These are phyloP conservation scores for Melanerpes formicivorus DNA, from an alignment of 2,113 vertebrate species.

Conservation along the genomic window DNA sequence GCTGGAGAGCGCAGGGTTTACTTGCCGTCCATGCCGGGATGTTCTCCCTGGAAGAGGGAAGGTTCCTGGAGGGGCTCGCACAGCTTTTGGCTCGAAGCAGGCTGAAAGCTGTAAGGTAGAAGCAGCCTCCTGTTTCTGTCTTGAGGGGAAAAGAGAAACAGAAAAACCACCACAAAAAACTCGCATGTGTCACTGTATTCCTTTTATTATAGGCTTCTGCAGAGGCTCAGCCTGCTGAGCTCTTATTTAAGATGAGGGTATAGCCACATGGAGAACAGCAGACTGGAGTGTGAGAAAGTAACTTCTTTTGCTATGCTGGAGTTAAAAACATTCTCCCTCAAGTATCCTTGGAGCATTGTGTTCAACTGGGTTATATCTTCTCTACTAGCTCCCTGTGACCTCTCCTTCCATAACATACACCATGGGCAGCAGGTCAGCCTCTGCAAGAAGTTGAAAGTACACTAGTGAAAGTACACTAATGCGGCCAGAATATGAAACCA, in stretches of 20 bases:
- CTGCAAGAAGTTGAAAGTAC: background rate
- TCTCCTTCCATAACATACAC: fast-evolving
- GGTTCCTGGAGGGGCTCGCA: fast-evolving
- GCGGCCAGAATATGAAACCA: fast-evolving
- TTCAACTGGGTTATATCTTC: background rate
- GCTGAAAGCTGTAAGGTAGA: fast-evolving
- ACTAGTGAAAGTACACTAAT: background rate
- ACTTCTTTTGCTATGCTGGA: background rate
- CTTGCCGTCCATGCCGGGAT: fast-evolving
- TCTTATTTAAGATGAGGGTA: background rate
- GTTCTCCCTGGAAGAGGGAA: fast-evolving
- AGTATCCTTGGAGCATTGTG: background rate
- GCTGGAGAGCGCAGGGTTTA: fast-evolving
- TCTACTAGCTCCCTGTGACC: background rate
- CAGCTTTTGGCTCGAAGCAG: background rate
- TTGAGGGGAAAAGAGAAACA: background rate
- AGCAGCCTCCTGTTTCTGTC: fast-evolving
- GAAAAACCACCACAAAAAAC: background rate
- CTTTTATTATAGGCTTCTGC: background rate
- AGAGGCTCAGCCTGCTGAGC: background rate
- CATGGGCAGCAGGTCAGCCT: background rate
- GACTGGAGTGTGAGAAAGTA: fast-evolving
- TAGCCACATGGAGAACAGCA: background rate
- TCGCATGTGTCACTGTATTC: fast-evolving
- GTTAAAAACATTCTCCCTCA: fast-evolving